These are phyloP conservation scores for Nematopogon swammerdamellus DNA, from an alignment of 2,888 invertebrate genomes.

Conservation along the genomic window DNA sequence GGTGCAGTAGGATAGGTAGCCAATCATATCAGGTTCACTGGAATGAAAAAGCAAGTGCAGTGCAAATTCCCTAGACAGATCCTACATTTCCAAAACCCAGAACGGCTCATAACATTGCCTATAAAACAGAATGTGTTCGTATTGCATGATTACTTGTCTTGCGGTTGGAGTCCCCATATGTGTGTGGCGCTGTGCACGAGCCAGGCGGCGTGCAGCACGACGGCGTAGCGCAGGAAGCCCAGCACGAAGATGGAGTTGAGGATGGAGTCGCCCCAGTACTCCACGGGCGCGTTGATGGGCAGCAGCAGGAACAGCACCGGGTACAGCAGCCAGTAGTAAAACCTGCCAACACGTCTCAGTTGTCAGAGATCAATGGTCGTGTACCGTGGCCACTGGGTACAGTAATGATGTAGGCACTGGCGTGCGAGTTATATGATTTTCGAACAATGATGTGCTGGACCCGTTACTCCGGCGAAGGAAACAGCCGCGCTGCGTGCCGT, in stretches of 20 bases:
- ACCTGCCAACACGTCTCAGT: constrained; percentile 55
- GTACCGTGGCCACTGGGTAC: not conserved
- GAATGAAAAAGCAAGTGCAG: too few relatives aligned
- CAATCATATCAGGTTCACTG: too few relatives aligned
- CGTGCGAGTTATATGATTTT: too few relatives aligned
- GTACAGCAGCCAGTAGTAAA: constrained; percentile 66
- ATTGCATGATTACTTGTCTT: constrained; percentile 59
- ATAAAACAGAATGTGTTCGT: too few relatives aligned
- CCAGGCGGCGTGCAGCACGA: constrained; percentile 65
- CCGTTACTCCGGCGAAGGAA: too few relatives aligned
- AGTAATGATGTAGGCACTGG: too few relatives aligned
- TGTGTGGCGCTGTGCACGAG: constrained; percentile 69
- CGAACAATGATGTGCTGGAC: too few relatives aligned
- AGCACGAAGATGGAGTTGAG: constrained; percentile 60
- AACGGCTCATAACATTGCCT: too few relatives aligned
- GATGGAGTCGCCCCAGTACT: constrained; percentile 74
- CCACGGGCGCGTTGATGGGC: constrained; percentile 73
- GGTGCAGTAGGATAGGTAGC: too few relatives aligned
- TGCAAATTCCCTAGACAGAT: too few relatives aligned
- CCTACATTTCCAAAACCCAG: too few relatives aligned
- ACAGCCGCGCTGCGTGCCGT: too few relatives aligned
- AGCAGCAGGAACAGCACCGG: constrained; percentile 61
- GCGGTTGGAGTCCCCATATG: constrained; percentile 68
- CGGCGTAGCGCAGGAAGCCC: constrained; percentile 65
- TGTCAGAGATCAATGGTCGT: not conserved